Base-by-base conservation (phyloP, 2,113 vertebrate species). In the Phrynocephalus versicolor region DNA sequence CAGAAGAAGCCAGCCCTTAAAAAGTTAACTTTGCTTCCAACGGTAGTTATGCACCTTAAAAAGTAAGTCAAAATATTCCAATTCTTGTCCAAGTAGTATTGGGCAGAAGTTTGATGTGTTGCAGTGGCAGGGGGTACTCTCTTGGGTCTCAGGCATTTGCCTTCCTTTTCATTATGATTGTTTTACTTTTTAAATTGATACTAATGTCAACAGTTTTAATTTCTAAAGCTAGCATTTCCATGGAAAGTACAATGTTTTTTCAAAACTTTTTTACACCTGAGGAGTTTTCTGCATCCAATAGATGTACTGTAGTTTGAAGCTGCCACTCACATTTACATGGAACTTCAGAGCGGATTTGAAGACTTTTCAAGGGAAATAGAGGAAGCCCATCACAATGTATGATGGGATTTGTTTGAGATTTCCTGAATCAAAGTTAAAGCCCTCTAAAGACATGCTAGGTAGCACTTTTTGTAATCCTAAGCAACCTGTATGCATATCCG, bases 1-100 rank as follows among this genome's bases (percentile, higher is more conserved):
- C 97, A 97, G 89, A 99, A 99, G 97, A 99, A 99, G 87, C 99
- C 98, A 7, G 99, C 99, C 21, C 94, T 99, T 71, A 99, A 99
- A 88, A 99, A 99, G 74, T 95, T 99, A 81, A 99, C 97, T 58
- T 96, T 99, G 88, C 96, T 99, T 70, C 98, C 98, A 16, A 98
- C 98, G 60, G 99, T 99, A 69, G 98, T 99, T 85, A 99, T 98
- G 98, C 99, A 99, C 93, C 97, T 99, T 84, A 99, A 99, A 95
- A 99, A 99, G 99, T 99, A 96, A 97, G 97, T 93, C 83, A 83
- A 85, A 89, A 1, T 82, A 88, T 75, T 83, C 65, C 83, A 39
- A 82, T 35, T 88, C 27, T 13, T 19, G 13, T 69, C 58, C 65
- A 21, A 27, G 6, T 3, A 84, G 0, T 84, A n/a, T 2, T 87